Conservation (phyloP, 2,888 invertebrate genomes). For the Lasiommata megera region DNA sequence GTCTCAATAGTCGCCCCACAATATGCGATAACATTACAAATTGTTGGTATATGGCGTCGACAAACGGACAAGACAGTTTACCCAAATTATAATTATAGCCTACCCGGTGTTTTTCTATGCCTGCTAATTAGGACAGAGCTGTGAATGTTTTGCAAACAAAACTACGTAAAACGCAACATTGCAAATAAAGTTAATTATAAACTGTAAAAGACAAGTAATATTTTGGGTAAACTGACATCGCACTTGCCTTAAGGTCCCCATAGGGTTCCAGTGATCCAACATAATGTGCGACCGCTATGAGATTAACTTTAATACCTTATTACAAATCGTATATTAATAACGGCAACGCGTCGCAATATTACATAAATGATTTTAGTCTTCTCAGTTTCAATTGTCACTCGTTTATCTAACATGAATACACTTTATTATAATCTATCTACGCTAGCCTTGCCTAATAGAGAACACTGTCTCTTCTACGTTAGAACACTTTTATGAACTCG, state of each 20-base stretch:
- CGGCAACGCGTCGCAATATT: constrained; percentile 75
- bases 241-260: no score
- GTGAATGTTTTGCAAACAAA: no score
- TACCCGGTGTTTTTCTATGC: no score
- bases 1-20: constrained; percentile 28
- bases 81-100: no score
- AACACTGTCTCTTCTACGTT: constrained; percentile 72
- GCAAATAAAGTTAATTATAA: neutral
- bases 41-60: neutral
- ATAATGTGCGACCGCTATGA: neutral
- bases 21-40: neutral
- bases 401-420: constrained; percentile 70
- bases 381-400: constrained; percentile 78
- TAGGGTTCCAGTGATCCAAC: neutral
- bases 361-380: constrained; percentile 79
- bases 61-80: neutral
- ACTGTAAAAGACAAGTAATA: neutral
- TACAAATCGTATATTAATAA: constrained; percentile 69
- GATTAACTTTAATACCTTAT: constrained; percentile 46
- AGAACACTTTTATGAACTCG: constrained; percentile 68
- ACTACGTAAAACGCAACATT: no score
- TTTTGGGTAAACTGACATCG: neutral
- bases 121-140: no score
- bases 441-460: constrained; percentile 77
- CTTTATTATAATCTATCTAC: constrained; percentile 75